Percentiles rank a stretch among this genome's conserved stretches.
phyloP scores from a whole-genome alignment of 2,797 vertebrate species.

The Ctenopoma kingsleyae region DNA sequence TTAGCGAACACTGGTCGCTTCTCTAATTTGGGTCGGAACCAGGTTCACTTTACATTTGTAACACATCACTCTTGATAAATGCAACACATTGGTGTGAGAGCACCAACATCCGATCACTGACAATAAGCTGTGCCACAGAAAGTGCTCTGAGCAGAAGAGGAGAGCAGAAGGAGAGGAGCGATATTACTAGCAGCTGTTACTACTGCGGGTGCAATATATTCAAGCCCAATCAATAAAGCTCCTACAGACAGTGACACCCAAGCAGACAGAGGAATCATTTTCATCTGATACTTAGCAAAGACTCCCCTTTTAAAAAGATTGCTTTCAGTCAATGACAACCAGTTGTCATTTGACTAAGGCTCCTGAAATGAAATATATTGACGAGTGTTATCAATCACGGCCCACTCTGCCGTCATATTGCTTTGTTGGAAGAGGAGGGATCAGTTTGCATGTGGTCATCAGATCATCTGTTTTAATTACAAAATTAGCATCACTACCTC shows the following conservation, averaged over 20 bases:
- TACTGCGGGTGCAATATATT: conserved; percentile 92
- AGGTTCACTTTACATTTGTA: conserved; percentile 87
- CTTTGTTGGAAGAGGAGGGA: conserved; percentile 57
- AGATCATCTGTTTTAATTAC: conserved; percentile 86
- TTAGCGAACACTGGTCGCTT: conserved; percentile 70
- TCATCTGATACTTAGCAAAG: conserved; percentile 93
- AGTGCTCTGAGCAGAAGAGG: conserved; percentile 63
- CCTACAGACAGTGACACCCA: conserved; percentile 90
- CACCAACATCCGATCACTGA: conserved; percentile 58
- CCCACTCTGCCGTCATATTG: conserved; percentile 76
- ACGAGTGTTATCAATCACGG: conserved; percentile 88
- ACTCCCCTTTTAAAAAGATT: conserved; percentile 97
- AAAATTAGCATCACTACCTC: conserved; percentile 82
- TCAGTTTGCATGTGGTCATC: conserved; percentile 81
- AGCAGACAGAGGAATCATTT: conserved; percentile 92
- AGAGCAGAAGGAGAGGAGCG: conserved; percentile 81
- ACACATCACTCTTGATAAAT: conserved; percentile 87
- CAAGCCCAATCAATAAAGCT: conserved; percentile 93
- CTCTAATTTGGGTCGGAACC: conserved; percentile 83
- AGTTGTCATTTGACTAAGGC: conserved; percentile 91
- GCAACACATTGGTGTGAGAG: conserved; percentile 31
- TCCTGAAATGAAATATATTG: conserved; percentile 92
- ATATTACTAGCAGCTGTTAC: conserved; percentile 91
- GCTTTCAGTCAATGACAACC: conserved; percentile 93
- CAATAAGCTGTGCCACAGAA: conserved; percentile 71